A percentile compares a stretch with the other conserved stretches of the same genome.
These are phyloP conservation scores for Gnathonemus longibarbis DNA, from an alignment of 2,113 vertebrate genomes.

Conservation along the genomic window DNA sequence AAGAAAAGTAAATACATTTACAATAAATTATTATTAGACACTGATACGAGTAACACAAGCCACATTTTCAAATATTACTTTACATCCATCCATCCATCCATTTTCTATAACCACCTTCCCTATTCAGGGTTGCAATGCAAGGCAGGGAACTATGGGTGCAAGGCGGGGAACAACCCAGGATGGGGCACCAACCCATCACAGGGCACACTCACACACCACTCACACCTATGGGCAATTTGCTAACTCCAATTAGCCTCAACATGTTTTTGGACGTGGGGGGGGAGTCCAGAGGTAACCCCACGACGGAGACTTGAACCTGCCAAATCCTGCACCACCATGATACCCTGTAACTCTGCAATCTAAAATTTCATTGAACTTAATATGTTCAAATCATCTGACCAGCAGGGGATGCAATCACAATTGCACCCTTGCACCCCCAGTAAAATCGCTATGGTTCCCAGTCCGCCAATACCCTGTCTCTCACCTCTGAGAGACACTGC, in stretches of 20 bases:
- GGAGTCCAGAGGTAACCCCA: background rate
- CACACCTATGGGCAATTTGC: too few species aligned
- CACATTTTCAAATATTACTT: background rate
- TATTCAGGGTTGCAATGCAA: background rate
- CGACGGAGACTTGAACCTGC: background rate
- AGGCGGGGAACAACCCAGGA: too few species aligned
- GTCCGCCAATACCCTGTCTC: constrained; percentile 17
- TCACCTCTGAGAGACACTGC: constrained; percentile 20
- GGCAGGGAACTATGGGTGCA: too few species aligned
- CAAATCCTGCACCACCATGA: background rate
- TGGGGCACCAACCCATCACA: background rate
- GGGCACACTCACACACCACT: too few species aligned
- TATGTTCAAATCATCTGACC: background rate
- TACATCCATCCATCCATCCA: background rate
- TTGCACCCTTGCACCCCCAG: background rate
- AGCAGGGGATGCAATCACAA: background rate
- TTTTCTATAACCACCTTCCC: background rate
- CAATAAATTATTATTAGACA: background rate
- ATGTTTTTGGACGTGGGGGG: background rate
- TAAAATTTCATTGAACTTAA: background rate
- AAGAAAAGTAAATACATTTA: background rate
- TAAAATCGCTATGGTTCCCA: background rate
- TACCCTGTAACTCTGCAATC: background rate
- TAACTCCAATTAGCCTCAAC: background rate
- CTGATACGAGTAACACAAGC: background rate